Base-by-base conservation (phyloP, 1,140 invertebrate genomes). In the Euborellia annulipes region DNA sequence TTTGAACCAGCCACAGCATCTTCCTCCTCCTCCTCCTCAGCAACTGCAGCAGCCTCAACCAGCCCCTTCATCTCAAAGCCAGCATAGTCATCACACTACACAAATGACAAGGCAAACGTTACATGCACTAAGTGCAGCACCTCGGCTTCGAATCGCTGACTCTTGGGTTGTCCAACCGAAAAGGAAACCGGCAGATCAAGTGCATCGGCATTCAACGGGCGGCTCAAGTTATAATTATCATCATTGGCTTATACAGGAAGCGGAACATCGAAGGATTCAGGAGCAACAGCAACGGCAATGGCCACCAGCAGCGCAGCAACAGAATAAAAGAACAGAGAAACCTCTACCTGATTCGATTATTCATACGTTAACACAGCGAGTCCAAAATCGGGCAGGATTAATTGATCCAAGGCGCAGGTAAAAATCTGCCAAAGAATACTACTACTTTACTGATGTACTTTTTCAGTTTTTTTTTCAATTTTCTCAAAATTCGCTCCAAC, bases 211-310 rank as follows among this genome's bases (percentile, higher is more conserved):
- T n/a, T 21, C 36, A 14, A 37, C 18, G 1, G 58, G 54, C 3
- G 55, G 61, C 21, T 68, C 75, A 43, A 75, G 71, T 53, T 76
- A 75, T 53, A 82, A 79, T 59, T 83, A 82, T 54, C 82, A 89
- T 55, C 85, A 91, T 57, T 90, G 86, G 86, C 68, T 90, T 4
- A 78, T 88, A 57, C 82, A 85, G 76, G 90, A 96, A 63, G 90
- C 90, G 0, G 91, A 95, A 60, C 79, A 90, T 52, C 69, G 90
- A 36, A 69, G 90, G 50, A 74, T 87, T 40, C 67, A 64, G 46
- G 82, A 85, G 53, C 76, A 81, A 55, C 76, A 76, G 50, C 69
- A 75, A 43, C 56, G 66, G 36, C 52, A 55, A 47, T 51, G 63
- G 57, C 41, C 62, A 54, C 60, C 36, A 17, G 4, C 36, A 21